A percentile compares a stretch with the other conserved stretches of the same genome.
Conservation (phyloP, 1,140 invertebrate genomes). For the Listronotus bonariensis region DNA sequence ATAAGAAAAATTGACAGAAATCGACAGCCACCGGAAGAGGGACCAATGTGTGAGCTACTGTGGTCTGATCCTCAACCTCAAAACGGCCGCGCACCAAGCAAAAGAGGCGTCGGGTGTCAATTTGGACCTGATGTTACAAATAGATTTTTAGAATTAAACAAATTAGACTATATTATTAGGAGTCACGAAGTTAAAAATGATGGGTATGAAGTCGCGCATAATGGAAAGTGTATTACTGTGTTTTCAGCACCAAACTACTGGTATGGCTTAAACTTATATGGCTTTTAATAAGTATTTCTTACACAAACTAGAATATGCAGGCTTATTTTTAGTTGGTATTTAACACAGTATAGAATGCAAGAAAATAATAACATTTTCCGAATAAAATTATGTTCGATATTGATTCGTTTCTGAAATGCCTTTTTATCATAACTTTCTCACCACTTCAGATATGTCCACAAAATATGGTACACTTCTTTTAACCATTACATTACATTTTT, state of each 20-base stretch:
- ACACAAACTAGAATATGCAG: no score
- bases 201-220: conserved; percentile 93
- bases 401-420: no score
- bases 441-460: no score
- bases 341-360: no score
- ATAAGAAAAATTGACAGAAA: conserved; percentile 88
- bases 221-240: conserved; percentile 93
- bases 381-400: no score
- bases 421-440: no score
- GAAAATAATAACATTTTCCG: no score
- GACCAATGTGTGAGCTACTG: conserved; percentile 94
- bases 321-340: no score
- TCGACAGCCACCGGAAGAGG: conserved; percentile 95
- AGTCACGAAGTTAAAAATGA: conserved; percentile 98
- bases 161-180: conserved; percentile 90
- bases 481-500: no score
- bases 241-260: conserved; percentile 99
- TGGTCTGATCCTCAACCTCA: conserved; percentile 98
- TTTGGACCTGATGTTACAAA: conserved; percentile 98
- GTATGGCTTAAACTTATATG: conserved; percentile 59
- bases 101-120: conserved; percentile 96
- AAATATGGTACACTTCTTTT: no score
- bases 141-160: conserved; percentile 82
- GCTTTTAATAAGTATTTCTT: no score
- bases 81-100: conserved; percentile 85